A percentile compares a stretch with the other conserved stretches of the same genome.
Conservation (phyloP, 2,113 vertebrate genomes). For the Strix aluco region DNA sequence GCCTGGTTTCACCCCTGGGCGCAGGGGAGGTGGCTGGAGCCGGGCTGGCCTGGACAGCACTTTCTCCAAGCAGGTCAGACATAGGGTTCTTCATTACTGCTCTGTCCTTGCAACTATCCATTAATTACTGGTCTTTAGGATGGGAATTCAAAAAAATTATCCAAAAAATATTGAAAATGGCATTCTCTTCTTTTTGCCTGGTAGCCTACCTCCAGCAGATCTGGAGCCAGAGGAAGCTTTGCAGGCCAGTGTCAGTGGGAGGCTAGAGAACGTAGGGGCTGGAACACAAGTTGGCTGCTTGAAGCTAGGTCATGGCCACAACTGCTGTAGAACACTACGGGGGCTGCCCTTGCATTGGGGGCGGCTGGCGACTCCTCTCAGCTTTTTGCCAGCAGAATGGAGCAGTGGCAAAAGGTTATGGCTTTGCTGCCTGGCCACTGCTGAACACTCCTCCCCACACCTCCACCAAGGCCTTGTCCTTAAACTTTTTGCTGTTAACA, state of each 20-base stretch:
- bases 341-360: background rate
- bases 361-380: background rate
- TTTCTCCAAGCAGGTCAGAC: background rate
- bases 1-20: background rate
- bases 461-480: background rate
- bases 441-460: fast-evolving
- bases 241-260: background rate
- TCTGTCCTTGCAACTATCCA: background rate
- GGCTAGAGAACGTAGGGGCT: background rate
- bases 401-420: background rate
- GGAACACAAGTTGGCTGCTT: background rate
- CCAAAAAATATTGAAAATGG: background rate
- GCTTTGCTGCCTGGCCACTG: too few relatives aligned
- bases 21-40: background rate
- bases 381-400: background rate
- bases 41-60: background rate
- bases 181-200: background rate
- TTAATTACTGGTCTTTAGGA: background rate
- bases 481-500: background rate
- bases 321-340: fast-evolving
- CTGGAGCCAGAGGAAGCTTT: background rate
- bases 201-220: background rate
- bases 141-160: background rate
- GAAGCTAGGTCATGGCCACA: background rate
- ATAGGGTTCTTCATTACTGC: background rate